A percentile compares a stretch with the other conserved stretches of the same genome.
Evolutionary conservation across 2,888 invertebrate species (phyloP).

Genomic region (Malacosoma neustria): DNA sequence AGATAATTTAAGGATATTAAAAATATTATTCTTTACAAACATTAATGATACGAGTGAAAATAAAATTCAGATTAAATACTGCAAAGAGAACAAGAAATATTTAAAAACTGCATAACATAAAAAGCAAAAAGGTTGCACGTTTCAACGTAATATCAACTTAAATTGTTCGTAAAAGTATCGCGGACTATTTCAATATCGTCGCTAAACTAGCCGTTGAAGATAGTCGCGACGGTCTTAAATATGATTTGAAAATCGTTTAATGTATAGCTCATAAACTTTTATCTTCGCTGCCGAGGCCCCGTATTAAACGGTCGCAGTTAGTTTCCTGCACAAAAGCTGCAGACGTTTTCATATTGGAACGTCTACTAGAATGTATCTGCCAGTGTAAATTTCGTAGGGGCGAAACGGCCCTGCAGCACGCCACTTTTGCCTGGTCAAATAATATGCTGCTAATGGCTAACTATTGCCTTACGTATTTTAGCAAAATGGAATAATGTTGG

Average conservation of each 20-base stretch:
- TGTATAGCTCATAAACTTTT: constrained; percentile 73
- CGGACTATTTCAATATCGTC: constrained; percentile 68
- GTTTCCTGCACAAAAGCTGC: constrained; percentile 64
- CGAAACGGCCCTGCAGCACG: constrained; percentile 58
- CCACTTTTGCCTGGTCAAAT: constrained; percentile 66
- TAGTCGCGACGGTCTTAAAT: constrained; percentile 66
- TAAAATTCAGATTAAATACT: constrained; percentile 41
- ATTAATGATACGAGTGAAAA: constrained; percentile 12
- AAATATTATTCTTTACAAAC: not conserved
- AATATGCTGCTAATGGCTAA: constrained; percentile 64
- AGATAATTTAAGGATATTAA: not conserved
- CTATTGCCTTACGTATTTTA: constrained; percentile 70
- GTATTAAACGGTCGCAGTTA: constrained; percentile 53
- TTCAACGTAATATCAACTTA: constrained; percentile 63
- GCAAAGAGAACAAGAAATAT: constrained; percentile 23
- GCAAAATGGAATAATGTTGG: constrained; percentile 53
- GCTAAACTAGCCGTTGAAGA: constrained; percentile 63
- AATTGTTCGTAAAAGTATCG: constrained; percentile 69
- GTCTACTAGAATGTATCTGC: constrained; percentile 53
- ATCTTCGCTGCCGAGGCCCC: constrained; percentile 50
- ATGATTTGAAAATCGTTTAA: constrained; percentile 74
- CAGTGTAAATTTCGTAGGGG: constrained; percentile 58
- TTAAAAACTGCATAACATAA: constrained; percentile 45
- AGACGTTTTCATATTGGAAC: constrained; percentile 67
- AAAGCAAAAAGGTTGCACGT: constrained; percentile 49